phyloP scores from a whole-genome alignment of 2,797 vertebrate species.

The Tamandua tetradactyla region DNA sequence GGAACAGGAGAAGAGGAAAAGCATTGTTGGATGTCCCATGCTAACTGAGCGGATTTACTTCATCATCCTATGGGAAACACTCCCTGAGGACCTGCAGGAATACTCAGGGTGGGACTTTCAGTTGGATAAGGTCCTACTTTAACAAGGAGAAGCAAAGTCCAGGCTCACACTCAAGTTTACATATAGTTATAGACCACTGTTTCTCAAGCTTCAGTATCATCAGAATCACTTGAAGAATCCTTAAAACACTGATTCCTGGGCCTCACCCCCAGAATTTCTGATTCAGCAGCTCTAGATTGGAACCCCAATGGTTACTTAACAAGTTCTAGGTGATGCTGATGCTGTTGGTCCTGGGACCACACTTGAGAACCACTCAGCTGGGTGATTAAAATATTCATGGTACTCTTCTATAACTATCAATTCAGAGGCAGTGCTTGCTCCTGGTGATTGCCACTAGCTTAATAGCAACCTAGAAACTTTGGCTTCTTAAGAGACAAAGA shows the following conservation, averaged over 20 bases:
- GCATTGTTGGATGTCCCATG: background rate
- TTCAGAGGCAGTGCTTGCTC: background rate
- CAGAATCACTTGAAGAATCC: background rate
- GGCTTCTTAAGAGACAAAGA: background rate
- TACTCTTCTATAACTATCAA: background rate
- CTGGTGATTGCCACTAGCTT: background rate
- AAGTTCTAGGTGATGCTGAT: background rate
- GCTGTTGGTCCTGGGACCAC: background rate
- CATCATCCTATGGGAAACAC: background rate
- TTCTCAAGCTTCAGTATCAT: background rate
- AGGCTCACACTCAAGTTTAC: background rate
- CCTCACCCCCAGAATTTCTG: background rate
- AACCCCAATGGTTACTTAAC: background rate
- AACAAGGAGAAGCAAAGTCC: background rate
- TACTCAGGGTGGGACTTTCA: background rate
- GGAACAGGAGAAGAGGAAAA: background rate
- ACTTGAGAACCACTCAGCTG: background rate
- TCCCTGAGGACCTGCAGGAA: background rate
- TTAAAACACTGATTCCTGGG: background rate
- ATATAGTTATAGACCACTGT: background rate
- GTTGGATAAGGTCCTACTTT: background rate
- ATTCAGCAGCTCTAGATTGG: background rate
- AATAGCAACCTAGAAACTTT: constrained; percentile 1
- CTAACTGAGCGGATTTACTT: background rate
- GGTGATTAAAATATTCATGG: background rate